Percentiles rank a stretch among this genome's conserved stretches.
phyloP scores from a whole-genome alignment of 2,797 vertebrate species.

The Parauchenoglanis ngamensis region DNA sequence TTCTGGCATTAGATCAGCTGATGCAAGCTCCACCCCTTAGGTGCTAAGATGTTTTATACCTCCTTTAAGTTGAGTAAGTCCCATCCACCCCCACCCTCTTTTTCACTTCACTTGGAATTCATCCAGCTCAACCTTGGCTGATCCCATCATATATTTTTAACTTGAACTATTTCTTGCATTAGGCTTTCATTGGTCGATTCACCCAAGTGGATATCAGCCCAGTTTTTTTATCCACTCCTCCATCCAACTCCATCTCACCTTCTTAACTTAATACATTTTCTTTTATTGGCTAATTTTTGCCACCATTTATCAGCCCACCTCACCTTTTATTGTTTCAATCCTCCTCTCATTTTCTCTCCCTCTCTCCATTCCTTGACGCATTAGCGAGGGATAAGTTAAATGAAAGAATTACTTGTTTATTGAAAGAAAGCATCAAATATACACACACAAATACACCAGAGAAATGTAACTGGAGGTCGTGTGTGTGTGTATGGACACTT shows the following conservation, averaged over 20 bases:
- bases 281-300: constrained; percentile 18
- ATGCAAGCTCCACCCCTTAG: constrained; percentile 36
- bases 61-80: constrained; percentile 9
- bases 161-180: background rate
- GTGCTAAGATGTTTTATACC: constrained; percentile 6
- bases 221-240: background rate
- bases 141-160: constrained; percentile 18
- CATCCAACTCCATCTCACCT: background rate
- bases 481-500: background rate
- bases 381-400: constrained; percentile 36
- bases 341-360: background rate
- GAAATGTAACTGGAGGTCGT: constrained; percentile 18
- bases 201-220: background rate
- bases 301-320: background rate
- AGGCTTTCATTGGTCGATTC: background rate
- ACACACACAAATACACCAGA: background rate
- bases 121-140: background rate
- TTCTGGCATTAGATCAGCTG: constrained; percentile 46
- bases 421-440: constrained; percentile 29
- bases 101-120: background rate
- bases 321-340: background rate
- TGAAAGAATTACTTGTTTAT: constrained; percentile 36
- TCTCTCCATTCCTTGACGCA: background rate
- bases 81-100: background rate
- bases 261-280: constrained; percentile 26